A percentile compares a stretch with the other conserved stretches of the same genome.
Conservation (phyloP, 2,797 vertebrate species). For the Glyptemys insculpta region DNA sequence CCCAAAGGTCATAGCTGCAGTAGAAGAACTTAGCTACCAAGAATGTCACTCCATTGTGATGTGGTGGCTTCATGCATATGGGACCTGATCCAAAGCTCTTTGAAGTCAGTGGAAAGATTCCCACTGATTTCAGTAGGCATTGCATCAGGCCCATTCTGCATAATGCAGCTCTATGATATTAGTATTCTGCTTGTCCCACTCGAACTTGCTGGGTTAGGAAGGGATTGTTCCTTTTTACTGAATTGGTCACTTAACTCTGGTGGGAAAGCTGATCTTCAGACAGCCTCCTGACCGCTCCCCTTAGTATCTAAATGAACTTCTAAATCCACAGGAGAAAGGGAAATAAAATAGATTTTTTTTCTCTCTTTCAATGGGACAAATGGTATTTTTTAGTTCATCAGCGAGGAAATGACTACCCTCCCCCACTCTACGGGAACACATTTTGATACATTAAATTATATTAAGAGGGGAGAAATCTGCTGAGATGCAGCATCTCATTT, state of each 20-base stretch:
- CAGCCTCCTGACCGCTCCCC: not conserved
- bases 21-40: no score
- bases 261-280: not conserved
- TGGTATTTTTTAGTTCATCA: not conserved
- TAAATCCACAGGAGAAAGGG: not conserved
- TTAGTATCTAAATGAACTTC: not conserved
- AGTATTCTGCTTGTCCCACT: slow-evolving; percentile 17
- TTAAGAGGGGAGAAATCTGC: not conserved
- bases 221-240: not conserved
- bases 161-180: not conserved
- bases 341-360: slow-evolving; percentile 8
- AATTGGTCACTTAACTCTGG: not conserved
- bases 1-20: not conserved
- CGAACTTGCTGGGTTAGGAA: not conserved
- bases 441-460: not conserved
- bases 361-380: not conserved
- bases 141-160: not conserved
- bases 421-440: not conserved
- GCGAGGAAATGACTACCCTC: not conserved
- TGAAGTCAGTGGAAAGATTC: slow-evolving; percentile 52
- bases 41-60: not conserved
- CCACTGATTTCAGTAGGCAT: not conserved
- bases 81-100: not conserved
- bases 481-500: not conserved
- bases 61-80: not conserved